Conservation (phyloP, 2,797 vertebrate species). For the Serranus cabrilla region DNA sequence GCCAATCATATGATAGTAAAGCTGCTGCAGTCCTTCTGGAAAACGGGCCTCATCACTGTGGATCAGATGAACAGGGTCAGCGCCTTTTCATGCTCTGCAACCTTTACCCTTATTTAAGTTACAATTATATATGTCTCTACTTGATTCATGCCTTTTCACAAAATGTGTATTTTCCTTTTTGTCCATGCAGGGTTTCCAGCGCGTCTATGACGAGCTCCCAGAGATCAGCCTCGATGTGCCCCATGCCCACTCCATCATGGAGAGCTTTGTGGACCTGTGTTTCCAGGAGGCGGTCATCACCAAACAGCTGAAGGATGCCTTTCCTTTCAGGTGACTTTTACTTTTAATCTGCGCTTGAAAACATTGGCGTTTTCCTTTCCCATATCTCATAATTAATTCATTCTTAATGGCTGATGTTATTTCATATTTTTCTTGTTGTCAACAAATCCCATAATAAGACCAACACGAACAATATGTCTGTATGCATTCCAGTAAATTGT, state of each 20-base stretch:
- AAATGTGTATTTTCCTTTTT: background rate
- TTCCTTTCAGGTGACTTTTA: constrained; percentile 85
- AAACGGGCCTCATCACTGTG: constrained; percentile 90
- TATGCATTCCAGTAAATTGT: background rate
- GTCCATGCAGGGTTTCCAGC: constrained; percentile 87
- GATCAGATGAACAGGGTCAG: constrained; percentile 93
- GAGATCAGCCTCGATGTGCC: constrained; percentile 91
- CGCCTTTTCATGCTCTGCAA: background rate
- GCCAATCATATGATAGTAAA: constrained; percentile 89
- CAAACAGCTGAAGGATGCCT: constrained; percentile 89
- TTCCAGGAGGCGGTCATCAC: constrained; percentile 89
- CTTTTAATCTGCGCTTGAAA: background rate
- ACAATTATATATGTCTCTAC: background rate
- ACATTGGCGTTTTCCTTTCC: background rate
- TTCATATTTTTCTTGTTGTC: background rate
- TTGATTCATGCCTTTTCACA: no score
- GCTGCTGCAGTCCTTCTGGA: constrained; percentile 90
- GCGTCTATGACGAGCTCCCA: constrained; percentile 89
- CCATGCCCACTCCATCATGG: constrained; percentile 89
- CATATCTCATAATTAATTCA: background rate
- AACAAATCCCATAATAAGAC: background rate
- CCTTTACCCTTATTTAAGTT: background rate
- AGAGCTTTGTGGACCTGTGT: constrained; percentile 91
- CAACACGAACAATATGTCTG: background rate
- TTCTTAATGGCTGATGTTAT: background rate